Evolutionary conservation across 2,888 invertebrate species (phyloP), one percentile per base, ranked within the genome.

Genomic region (Cosmia pyralina): DNA sequence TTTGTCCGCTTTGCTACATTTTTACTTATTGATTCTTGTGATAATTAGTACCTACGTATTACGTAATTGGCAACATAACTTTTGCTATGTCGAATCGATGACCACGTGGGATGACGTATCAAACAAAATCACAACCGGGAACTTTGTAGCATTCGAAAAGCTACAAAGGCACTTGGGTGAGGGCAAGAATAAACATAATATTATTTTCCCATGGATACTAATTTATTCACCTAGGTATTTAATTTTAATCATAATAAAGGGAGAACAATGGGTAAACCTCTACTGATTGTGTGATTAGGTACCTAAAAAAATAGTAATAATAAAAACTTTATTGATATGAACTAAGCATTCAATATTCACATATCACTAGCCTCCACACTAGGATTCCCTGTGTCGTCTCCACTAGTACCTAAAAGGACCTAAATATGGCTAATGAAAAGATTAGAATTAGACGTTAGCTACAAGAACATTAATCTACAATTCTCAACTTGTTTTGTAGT

Each of bases 81-180:
- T 57, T 46, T 38, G 38, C 55, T 57, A n/a, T 4, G 13, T 5
- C 15, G 13, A 70, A 71, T 71, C 48, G 41, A 71, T 71, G 46
- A 71, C 57, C 71, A 58, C 48, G 48, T 73, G 58, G 57, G 58
- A 72, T 57, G 46, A 72, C 41, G 17, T 2, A 48, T 13, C n/a
- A n/a, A 71, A 13, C 10, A 72, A 57, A 71, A 48, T 72, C 41
- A 57, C 57, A 15, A 28, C 57, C 55, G 41, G 69, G 22, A 41
- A 15, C n/a, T 69, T 28, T 41, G 3, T 50, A 41, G 41, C 19
- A 15, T 41, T 52, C 17, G 19, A 50, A 69, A 41, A 65, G 19
- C 48, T 69, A 28, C 22, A 28, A 19, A 64, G 17, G 34, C 15
- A 19, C 7, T n/a, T n/a, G n/a, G n/a, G n/a, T n/a, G n/a, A n/a